Percentiles rank a stretch among this genome's conserved stretches.
Conservation (phyloP, 2,113 vertebrate genomes). For the Anoura caudifer region DNA sequence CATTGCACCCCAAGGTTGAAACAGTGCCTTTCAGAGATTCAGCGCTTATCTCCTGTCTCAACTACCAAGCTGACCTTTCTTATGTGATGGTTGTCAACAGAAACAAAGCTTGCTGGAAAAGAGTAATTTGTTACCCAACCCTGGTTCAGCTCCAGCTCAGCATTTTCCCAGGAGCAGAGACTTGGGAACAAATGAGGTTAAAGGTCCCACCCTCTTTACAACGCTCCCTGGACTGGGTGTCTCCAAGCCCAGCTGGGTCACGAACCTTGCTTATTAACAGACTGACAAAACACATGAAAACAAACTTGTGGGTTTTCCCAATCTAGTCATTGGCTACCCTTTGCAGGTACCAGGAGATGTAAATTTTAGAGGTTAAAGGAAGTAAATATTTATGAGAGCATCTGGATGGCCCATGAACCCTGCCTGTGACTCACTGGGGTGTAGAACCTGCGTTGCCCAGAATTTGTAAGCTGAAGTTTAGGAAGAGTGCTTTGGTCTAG, state of each 20-base stretch:
- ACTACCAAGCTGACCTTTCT: slow-evolving; percentile 52
- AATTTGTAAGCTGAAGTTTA: slow-evolving; percentile 33
- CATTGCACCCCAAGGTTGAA: slow-evolving; percentile 1
- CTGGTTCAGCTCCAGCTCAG: slow-evolving; percentile 49
- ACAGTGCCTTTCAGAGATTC: slow-evolving; percentile 35
- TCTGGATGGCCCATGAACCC: not conserved
- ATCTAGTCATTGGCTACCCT: slow-evolving; percentile 54
- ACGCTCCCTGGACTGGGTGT: slow-evolving; percentile 1
- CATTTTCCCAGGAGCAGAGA: slow-evolving; percentile 35
- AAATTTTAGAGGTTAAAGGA: slow-evolving; percentile 65
- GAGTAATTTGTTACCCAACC: slow-evolving; percentile 64
- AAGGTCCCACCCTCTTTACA: slow-evolving; percentile 38
- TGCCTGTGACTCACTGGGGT: not conserved
- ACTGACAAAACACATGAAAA: slow-evolving; percentile 63
- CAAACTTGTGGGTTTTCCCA: slow-evolving; percentile 55
- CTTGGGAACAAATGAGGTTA: slow-evolving; percentile 61
- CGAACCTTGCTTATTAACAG: slow-evolving; percentile 56
- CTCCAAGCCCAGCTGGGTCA: not conserved
- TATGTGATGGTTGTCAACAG: slow-evolving; percentile 41
- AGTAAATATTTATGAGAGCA: slow-evolving; percentile 68
- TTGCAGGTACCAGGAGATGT: slow-evolving; percentile 24
- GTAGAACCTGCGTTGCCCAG: not conserved
- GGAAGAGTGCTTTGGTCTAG: not conserved
- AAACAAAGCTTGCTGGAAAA: slow-evolving; percentile 40
- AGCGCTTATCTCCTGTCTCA: not conserved